Percentiles rank a stretch among this genome's conserved stretches.
Evolutionary conservation across 2,797 vertebrate genomes (phyloP).

Genomic region (Eulemur mongoz): DNA sequence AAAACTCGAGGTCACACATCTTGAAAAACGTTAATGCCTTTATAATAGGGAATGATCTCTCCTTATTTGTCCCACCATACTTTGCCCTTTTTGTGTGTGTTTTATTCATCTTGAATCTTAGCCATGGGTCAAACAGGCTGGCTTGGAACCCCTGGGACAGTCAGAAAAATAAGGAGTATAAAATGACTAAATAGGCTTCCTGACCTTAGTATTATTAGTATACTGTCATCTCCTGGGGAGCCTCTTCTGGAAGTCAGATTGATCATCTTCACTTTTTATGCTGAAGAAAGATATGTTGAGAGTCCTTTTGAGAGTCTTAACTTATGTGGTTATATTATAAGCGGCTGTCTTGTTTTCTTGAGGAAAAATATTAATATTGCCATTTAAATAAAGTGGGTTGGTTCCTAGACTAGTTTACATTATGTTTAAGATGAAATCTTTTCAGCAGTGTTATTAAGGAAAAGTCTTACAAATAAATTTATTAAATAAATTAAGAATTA

Average conservation of each 20-base stretch:
- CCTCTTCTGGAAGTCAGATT: background rate
- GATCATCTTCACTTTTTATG: background rate
- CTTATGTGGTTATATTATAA: slow-evolving; percentile 11
- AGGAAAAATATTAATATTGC: background rate
- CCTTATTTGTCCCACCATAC: background rate
- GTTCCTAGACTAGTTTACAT: background rate
- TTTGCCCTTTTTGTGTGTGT: background rate
- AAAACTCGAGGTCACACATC: background rate
- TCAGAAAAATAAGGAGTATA: background rate
- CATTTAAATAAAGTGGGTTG: background rate
- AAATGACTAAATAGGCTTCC: background rate
- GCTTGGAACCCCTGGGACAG: background rate
- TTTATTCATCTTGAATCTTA: slow-evolving; percentile 35
- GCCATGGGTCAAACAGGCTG: background rate
- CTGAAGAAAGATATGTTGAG: background rate
- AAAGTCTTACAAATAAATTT: background rate
- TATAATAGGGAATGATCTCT: background rate
- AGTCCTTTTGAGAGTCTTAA: background rate
- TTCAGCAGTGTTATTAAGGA: background rate
- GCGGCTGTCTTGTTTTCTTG: slow-evolving; percentile 2
- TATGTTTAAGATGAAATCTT: background rate
- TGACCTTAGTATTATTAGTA: background rate
- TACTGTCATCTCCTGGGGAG: background rate
- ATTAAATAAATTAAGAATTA: background rate
- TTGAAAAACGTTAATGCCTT: background rate